Evolutionary conservation across 2,797 vertebrate genomes (phyloP), one percentile per base, ranked within the genome.

Genomic region (Leptoclinus maculatus): DNA sequence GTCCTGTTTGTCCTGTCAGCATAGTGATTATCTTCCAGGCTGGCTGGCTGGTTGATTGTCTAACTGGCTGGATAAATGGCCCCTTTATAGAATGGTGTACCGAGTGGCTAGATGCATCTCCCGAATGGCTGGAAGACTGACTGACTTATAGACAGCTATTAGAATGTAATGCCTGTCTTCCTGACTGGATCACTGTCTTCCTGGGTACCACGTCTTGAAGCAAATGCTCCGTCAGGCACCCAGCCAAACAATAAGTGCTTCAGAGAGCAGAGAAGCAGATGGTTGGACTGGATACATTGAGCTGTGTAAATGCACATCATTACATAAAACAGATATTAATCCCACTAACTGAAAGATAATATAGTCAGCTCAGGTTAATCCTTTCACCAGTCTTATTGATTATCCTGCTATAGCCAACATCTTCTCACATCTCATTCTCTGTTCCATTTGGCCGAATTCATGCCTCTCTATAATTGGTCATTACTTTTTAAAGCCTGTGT

Each of bases 401-500:
- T 74, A 65, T 51, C 34, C n/a, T 74, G 69, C 53, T 76, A 80
- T 16, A 27, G 17, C 43, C 21, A 38, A 32, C 11, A 11, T 25
- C 13, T 27, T 76, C 60, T 59, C 53, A 85, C 56, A 53, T 43
- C 68, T 71, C 45, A 13, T 59, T 80, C 17, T 56, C 14, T 51
- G 14, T 49, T 65, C 43, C 39, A 32, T 86, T 56, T 32, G 41
- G 58, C 71, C 32, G n/a, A 27, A 17, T 78, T 83, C 64, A 63
- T 25, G 69, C 60, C 63, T 74, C 47, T 51, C 43, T 69, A 62
- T 84, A 82, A 82, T 47, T 57, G 72, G 83, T 76, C 76, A 74
- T 88, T 84, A 78, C 57, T 36, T 65, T 87, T 83, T 67, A 87
- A 87, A 81, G 62, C 27, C 60, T 7, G 19, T 78, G 81, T 85